Percentiles rank a stretch among this genome's conserved stretches.
These are phyloP conservation scores for Atta colombica DNA, from an alignment of 1,140 invertebrate genomes.

Conservation along the genomic window DNA sequence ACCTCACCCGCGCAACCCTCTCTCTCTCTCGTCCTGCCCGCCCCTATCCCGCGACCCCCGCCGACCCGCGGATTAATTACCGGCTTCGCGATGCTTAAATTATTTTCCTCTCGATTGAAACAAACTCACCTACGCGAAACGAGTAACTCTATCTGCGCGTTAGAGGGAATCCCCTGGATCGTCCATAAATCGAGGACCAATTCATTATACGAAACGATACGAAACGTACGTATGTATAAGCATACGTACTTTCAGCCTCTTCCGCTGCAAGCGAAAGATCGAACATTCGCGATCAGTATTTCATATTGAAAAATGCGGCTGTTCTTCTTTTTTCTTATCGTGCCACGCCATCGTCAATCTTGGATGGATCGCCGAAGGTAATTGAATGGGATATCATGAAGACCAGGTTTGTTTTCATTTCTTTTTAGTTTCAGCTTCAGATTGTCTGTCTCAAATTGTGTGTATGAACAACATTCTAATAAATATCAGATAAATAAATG, in stretches of 20 bases:
- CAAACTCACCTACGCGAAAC: slow-evolving; percentile 55
- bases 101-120: slow-evolving; percentile 61
- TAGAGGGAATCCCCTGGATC: slow-evolving; percentile 39
- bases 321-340: slow-evolving; percentile 58
- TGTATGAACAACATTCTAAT: slow-evolving; percentile 12
- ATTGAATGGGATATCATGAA: slow-evolving; percentile 48
- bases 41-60: slow-evolving; percentile 37
- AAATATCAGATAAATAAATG: neutral
- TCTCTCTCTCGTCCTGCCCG: neutral
- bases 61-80: slow-evolving; percentile 56
- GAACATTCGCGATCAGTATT: slow-evolving; percentile 54
- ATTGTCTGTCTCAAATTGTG: slow-evolving; percentile 33
- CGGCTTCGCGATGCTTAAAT: slow-evolving; percentile 60
- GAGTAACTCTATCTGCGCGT: slow-evolving; percentile 60
- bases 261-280: slow-evolving; percentile 45
- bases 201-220: slow-evolving; percentile 58
- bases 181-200: slow-evolving; percentile 59
- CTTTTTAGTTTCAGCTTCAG: slow-evolving; percentile 43
- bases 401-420: neutral
- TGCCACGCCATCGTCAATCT: slow-evolving; percentile 59
- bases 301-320: slow-evolving; percentile 52
- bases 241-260: slow-evolving; percentile 51
- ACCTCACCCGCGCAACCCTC: neutral
- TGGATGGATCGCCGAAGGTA: slow-evolving; percentile 60
- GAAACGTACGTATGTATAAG: slow-evolving; percentile 31